phyloP scores from a whole-genome alignment of 2,888 invertebrate species.

The Syrista parreyssii region DNA sequence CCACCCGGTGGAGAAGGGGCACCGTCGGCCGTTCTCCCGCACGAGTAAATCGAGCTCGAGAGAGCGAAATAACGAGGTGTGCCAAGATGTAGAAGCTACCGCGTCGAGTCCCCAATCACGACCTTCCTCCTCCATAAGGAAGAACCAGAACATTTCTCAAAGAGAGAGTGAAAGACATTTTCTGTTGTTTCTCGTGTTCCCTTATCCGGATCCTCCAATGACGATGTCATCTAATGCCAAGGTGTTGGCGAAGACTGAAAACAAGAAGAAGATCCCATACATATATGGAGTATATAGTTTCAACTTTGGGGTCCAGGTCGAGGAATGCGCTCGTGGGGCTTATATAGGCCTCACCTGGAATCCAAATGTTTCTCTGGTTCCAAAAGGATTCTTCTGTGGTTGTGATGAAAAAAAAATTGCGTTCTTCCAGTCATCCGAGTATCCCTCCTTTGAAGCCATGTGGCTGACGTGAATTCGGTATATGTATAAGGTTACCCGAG shows the following conservation, averaged over 20 bases:
- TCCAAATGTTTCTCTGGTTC: not conserved
- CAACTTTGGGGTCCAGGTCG: not conserved
- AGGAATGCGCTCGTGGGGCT: not conserved
- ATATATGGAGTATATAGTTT: not conserved
- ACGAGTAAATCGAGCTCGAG: not conserved
- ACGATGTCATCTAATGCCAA: not conserved
- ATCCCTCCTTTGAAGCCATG: constrained; percentile 37
- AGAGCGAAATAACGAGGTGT: not conserved
- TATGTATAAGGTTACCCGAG: constrained; percentile 59
- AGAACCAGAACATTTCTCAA: not conserved
- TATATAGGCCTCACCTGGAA: not conserved
- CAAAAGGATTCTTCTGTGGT: not conserved
- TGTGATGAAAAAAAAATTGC: not conserved
- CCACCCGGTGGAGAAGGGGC: not conserved
- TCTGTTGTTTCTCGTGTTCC: not conserved
- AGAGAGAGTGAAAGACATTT: not conserved
- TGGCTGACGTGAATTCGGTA: constrained; percentile 50
- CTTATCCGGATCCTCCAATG: not conserved
- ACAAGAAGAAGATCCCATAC: not conserved
- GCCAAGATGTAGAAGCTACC: not conserved
- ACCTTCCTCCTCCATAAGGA: not conserved
- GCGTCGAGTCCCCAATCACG: not conserved
- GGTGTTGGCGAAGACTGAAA: not conserved
- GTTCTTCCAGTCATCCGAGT: not conserved
- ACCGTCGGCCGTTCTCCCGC: not conserved